phyloP scores from a whole-genome alignment of 2,888 invertebrate species.

The Timandra comae region DNA sequence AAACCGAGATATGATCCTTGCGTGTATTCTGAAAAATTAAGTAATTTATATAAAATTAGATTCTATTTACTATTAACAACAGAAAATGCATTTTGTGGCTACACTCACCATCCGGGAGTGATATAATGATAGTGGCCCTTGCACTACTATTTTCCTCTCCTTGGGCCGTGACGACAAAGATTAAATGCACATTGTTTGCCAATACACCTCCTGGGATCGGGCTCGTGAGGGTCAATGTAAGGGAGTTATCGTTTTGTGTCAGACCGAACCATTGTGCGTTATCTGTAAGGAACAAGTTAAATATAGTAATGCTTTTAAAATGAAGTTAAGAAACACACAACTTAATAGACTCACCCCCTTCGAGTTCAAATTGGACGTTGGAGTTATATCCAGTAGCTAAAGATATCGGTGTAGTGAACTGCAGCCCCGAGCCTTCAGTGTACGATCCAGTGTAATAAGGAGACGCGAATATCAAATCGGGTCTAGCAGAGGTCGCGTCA shows the following conservation, averaged over 20 bases:
- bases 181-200: constrained; percentile 23
- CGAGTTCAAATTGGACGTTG: constrained; percentile 24
- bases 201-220: constrained; percentile 27
- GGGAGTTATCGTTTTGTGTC: constrained; percentile 13
- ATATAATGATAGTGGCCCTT: constrained; percentile 25
- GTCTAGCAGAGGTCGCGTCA: constrained; percentile 1
- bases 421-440: constrained; percentile 18
- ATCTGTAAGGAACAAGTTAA: constrained; percentile 29
- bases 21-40: constrained; percentile 8
- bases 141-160: constrained; percentile 19
- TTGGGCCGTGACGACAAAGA: constrained; percentile 23
- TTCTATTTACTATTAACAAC: too few species aligned
- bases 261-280: constrained; percentile 27
- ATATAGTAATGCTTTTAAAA: too few species aligned
- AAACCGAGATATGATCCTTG: constrained; percentile 23
- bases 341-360: constrained; percentile 35
- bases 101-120: constrained; percentile 19
- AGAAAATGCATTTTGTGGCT: too few species aligned
- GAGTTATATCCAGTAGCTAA: constrained; percentile 26
- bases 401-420: constrained; percentile 21
- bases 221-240: constrained; percentile 12
- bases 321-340: too few species aligned
- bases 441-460: constrained; percentile 32
- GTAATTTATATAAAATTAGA: too few species aligned
- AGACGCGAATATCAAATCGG: constrained; percentile 9